These are phyloP conservation scores for Hemicentrotus pulcherrimus DNA, from an alignment of 35 echinoderm and acorn worm species.

Conservation along the genomic window DNA sequence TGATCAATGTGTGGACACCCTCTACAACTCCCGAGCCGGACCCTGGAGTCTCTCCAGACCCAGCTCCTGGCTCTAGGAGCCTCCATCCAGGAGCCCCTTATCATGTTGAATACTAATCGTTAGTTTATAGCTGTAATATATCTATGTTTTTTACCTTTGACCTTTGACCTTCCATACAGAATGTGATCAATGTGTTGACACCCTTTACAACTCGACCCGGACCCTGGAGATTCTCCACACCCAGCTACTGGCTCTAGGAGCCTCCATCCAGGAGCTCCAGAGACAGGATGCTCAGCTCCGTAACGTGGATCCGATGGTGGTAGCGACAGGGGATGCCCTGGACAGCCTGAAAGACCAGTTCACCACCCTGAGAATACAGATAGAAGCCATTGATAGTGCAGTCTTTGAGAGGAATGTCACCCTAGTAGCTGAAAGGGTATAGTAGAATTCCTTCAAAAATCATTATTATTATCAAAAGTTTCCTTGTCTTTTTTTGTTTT, in stretches of 20 bases:
- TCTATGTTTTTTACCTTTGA: no score
- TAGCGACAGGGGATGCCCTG: slow-evolving; percentile 37
- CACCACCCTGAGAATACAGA: slow-evolving; percentile 41
- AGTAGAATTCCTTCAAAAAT: neutral
- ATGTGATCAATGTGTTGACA: slow-evolving; percentile 92
- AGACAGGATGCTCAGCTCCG: slow-evolving; percentile 60
- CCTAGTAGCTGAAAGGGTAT: neutral
- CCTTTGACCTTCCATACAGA: slow-evolving; percentile 30
- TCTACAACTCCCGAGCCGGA: slow-evolving; percentile 58
- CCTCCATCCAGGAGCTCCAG: slow-evolving; percentile 60
- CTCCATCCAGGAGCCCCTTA: slow-evolving; percentile 45
- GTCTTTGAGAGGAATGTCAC: slow-evolving; percentile 37
- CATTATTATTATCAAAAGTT: no score
- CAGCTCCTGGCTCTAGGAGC: slow-evolving; percentile 32
- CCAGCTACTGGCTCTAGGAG: slow-evolving; percentile 46
- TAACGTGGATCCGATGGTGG: slow-evolving; percentile 45
- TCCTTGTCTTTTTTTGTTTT: no score
- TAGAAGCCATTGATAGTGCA: slow-evolving; percentile 38
- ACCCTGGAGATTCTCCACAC: slow-evolving; percentile 54
- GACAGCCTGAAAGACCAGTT: neutral
- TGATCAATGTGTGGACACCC: slow-evolving; percentile 83
- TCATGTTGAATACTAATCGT: neutral
- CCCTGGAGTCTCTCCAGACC: slow-evolving; percentile 40
- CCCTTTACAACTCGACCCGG: slow-evolving; percentile 66
- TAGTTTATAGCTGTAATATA: neutral